Base-by-base conservation (phyloP, 2,113 vertebrate species). In the Holacanthus passer region DNA sequence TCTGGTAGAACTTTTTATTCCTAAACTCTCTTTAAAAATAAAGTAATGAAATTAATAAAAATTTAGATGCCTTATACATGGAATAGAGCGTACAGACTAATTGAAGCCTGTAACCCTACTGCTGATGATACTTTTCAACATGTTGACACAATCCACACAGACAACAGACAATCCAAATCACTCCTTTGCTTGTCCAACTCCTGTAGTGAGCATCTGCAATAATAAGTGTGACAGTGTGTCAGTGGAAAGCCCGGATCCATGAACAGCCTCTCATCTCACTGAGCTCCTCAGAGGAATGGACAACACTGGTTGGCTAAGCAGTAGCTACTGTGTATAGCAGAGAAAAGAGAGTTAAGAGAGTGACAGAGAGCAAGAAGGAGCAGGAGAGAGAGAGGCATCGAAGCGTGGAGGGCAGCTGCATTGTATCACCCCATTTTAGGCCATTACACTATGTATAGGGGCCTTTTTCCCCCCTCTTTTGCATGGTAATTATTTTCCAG, bases 401-500 rank as follows among this genome's bases (percentile, higher is more conserved):
- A 87, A 90, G 92, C 73, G 69, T 90, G 83, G 91, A 94, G 91
- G 93, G 92, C 93, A 93, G 93, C 91, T 92, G 90, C 89, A 92
- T 93, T 94, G 93, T 94, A 93, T 90, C 91, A 86, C 90, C 94
- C 84, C 91, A 93, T 93, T 94, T 94, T 94, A 88, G 90, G 90
- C 94, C 90, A 93, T 93, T 93, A 94, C 93, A 90, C 91, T 92
- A 73, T 93, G 87, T 93, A 92, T 87, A 85, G 90, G 87, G 86
- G 82, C 73, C 87, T 84, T 85, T 85, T 77, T 20, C 82, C 87
- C 76, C 90, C 83, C 80, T 88, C 80, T 92, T 93, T 93, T 95
- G 93, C 94, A 95, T 95, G 91, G 93, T 95, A 95, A 95, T 95
- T 95, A 95, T 95, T 95, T 95, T 93, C 94, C 93, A 93, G 94